Conservation (phyloP, 2,888 invertebrate genomes). For the Tenthredo distinguenda region DNA sequence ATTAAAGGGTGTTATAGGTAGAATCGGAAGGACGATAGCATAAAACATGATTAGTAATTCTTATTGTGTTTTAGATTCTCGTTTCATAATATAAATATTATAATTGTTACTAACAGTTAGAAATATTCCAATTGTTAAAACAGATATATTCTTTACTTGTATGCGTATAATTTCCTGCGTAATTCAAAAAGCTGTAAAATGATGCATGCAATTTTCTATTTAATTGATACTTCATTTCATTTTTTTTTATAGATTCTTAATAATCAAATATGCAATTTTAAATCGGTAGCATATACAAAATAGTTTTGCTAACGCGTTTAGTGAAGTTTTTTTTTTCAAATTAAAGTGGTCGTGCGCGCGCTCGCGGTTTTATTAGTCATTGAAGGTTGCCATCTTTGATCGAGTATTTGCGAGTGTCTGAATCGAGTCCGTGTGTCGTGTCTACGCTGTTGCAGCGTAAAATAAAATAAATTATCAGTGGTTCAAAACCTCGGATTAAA, state of each 20-base stretch:
- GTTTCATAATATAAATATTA: not conserved
- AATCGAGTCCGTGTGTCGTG: not conserved
- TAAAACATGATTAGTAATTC: not conserved
- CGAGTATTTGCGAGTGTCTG: not conserved
- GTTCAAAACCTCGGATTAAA: slow-evolving; percentile 26
- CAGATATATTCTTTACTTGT: not conserved
- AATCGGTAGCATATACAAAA: not conserved
- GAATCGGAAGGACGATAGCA: not conserved
- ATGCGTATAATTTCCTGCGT: not conserved
- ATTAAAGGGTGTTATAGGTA: too few species aligned
- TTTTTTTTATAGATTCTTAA: not conserved
- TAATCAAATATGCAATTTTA: not conserved
- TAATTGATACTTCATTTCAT: not conserved
- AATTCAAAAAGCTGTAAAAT: not conserved
- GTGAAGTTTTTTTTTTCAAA: not conserved
- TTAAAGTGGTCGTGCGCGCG: not conserved
- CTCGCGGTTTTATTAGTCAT: not conserved
- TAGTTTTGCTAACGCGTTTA: not conserved
- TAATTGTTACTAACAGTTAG: too few species aligned
- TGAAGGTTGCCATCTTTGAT: not conserved
- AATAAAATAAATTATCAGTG: slow-evolving; percentile 14
- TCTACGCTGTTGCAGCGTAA: not conserved
- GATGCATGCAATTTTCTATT: not conserved
- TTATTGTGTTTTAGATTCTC: not conserved
- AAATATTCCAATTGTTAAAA: not conserved